These are phyloP conservation scores for Trissolcus japonicus DNA, from an alignment of 2,888 invertebrate genomes.

Conservation along the genomic window DNA sequence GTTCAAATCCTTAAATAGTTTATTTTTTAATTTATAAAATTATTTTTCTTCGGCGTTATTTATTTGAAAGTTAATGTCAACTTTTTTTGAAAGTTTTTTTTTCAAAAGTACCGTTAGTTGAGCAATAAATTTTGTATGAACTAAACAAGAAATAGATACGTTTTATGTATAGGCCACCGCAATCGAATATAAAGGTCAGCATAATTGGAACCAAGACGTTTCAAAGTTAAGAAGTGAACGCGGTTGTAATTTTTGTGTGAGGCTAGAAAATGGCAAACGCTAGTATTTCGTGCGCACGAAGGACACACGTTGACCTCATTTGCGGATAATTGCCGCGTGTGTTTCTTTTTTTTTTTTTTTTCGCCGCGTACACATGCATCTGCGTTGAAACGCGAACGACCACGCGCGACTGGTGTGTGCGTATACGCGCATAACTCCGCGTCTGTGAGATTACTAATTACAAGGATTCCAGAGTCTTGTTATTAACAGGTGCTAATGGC, in stretches of 20 bases:
- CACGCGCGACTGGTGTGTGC: slow-evolving; percentile 18
- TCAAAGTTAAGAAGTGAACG: slow-evolving; percentile 4
- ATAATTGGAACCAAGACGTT: slow-evolving; percentile 21
- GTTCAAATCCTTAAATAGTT: too few species aligned
- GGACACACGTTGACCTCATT: slow-evolving; percentile 57
- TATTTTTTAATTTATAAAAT: too few species aligned
- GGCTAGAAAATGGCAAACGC: slow-evolving; percentile 50
- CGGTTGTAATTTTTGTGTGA: slow-evolving; percentile 41
- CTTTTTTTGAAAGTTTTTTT: too few species aligned
- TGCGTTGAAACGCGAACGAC: slow-evolving; percentile 8
- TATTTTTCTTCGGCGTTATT: too few species aligned
- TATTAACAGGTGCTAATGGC: slow-evolving; percentile 42
- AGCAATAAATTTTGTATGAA: background rate
- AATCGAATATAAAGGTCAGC: slow-evolving; percentile 17
- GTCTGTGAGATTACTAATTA: slow-evolving; percentile 57
- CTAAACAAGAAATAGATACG: background rate
- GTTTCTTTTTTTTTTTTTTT: slow-evolving; percentile 53
- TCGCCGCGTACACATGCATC: slow-evolving; percentile 29
- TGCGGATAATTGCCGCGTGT: slow-evolving; percentile 57
- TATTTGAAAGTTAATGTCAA: too few species aligned
- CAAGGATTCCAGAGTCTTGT: slow-evolving; percentile 44
- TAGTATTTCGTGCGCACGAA: slow-evolving; percentile 56
- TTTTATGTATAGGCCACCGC: background rate
- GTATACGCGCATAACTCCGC: slow-evolving; percentile 31
- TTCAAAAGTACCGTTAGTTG: too few species aligned